Evolutionary conservation across 2,797 vertebrate species (phyloP).

Genomic region (Cryptoblepharus egeriae): DNA sequence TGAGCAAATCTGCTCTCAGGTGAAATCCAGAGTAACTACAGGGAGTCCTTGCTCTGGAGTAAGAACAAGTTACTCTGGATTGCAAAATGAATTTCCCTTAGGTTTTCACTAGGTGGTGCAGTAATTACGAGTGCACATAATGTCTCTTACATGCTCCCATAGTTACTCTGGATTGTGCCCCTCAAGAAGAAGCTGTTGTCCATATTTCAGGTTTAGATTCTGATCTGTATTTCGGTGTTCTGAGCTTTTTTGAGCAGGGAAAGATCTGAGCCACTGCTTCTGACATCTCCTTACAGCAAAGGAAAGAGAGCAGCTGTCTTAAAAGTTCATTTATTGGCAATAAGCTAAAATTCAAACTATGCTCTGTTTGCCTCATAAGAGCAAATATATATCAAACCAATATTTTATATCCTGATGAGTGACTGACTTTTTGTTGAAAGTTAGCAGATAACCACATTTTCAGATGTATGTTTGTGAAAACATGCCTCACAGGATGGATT

Average conservation of each 20-base stretch:
- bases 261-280: too few relatives aligned
- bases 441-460: background rate
- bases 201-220: background rate
- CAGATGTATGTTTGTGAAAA: background rate
- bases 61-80: too few relatives aligned
- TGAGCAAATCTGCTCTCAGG: too few relatives aligned
- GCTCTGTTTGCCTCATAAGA: slow-evolving; percentile 27
- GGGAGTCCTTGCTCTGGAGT: too few relatives aligned
- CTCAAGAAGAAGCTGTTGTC: too few relatives aligned
- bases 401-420: slow-evolving; percentile 27
- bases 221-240: background rate
- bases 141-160: too few relatives aligned
- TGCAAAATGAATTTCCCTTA: too few relatives aligned
- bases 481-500: background rate
- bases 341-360: background rate
- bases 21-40: too few relatives aligned
- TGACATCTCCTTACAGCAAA: background rate
- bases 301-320: background rate
- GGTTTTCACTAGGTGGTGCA: too few relatives aligned
- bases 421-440: background rate
- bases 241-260: background rate
- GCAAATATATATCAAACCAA: background rate
- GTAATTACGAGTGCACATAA: too few relatives aligned
- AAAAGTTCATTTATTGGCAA: background rate
- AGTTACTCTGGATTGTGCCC: too few relatives aligned